Evolutionary conservation across 1,140 invertebrate species (phyloP).

Genomic region (Arion vulgaris): DNA sequence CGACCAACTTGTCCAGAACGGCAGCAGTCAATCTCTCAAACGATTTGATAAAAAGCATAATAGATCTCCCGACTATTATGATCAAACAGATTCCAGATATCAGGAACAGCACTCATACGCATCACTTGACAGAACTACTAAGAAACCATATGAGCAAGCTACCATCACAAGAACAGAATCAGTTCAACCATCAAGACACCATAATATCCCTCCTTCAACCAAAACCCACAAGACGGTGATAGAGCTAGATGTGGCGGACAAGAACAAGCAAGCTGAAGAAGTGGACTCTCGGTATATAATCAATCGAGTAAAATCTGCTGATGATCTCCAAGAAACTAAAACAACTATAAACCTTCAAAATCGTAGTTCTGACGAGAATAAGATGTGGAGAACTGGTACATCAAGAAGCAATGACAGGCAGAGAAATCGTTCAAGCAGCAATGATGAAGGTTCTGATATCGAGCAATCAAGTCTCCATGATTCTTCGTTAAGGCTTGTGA

Average conservation of each 20-base stretch:
- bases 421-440: not conserved
- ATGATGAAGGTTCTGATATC: not conserved
- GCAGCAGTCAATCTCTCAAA: not conserved
- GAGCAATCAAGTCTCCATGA: not conserved
- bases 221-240: constrained; percentile 33
- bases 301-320: constrained; percentile 25
- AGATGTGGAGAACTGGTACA: constrained; percentile 28
- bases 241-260: constrained; percentile 12
- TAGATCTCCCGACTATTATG: not conserved
- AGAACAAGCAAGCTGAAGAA: constrained; percentile 5
- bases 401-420: not conserved
- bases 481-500: not conserved
- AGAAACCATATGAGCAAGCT: not conserved
- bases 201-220: not conserved
- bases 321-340: not conserved
- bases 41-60: not conserved
- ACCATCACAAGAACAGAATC: not conserved
- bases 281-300: constrained; percentile 6
- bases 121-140: not conserved
- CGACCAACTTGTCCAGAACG: not conserved
- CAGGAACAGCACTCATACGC: not conserved
- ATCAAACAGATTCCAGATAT: not conserved
- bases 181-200: not conserved
- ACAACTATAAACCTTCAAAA: not conserved
- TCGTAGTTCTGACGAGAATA: not conserved